A percentile compares a stretch with the other conserved stretches of the same genome.
These are phyloP conservation scores for Malurus alboscapulatus DNA, from an alignment of 2,113 vertebrate species.

Conservation along the genomic window DNA sequence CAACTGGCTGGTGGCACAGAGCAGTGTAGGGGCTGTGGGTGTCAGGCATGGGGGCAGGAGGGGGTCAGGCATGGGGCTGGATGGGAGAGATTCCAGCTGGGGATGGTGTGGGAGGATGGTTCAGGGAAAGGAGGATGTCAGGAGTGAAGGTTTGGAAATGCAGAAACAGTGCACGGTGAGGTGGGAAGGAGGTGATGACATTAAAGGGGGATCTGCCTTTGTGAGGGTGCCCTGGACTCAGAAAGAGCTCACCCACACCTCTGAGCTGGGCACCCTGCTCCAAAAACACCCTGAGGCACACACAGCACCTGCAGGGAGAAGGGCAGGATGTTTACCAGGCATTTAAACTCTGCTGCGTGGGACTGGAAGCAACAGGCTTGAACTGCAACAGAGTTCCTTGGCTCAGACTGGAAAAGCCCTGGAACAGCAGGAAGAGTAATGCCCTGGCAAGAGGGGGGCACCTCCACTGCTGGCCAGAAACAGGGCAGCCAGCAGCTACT, in stretches of 20 bases:
- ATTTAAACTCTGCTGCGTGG: background rate
- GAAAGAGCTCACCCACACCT: background rate
- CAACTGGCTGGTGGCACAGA: background rate
- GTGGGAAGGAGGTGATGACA: fast-evolving
- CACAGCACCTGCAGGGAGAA: background rate
- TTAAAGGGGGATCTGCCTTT: background rate
- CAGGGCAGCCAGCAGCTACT: background rate
- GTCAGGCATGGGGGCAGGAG: fast-evolving
- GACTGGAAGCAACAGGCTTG: background rate
- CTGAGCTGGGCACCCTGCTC: background rate
- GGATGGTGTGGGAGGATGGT: background rate
- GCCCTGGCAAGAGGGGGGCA: background rate
- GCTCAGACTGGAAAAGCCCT: background rate
- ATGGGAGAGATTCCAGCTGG: background rate
- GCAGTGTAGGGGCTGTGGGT: fast-evolving
- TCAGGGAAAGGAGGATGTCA: background rate
- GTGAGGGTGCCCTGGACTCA: background rate
- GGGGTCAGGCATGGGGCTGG: background rate
- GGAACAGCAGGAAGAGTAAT: background rate
- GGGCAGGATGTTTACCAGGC: background rate
- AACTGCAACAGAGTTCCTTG: background rate
- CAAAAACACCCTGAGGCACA: background rate
- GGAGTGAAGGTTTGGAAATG: background rate
- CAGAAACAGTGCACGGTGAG: fast-evolving
- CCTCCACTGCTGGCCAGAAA: background rate